A percentile compares a stretch with the other conserved stretches of the same genome.
phyloP scores from a whole-genome alignment of 2,797 vertebrate genomes.

The Antrozous pallidus region DNA sequence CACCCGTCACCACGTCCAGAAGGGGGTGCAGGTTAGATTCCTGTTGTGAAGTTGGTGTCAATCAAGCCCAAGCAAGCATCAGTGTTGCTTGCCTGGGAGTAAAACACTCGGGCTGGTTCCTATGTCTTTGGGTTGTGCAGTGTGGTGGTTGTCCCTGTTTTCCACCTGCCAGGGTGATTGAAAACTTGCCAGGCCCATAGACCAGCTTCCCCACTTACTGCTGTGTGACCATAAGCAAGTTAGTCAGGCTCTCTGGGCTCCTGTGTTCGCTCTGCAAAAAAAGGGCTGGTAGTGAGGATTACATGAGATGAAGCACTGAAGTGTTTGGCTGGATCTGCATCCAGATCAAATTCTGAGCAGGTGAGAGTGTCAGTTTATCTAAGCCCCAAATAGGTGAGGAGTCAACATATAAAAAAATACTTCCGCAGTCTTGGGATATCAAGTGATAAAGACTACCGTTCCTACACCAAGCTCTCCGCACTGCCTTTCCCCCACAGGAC shows the following conservation, averaged over 20 bases:
- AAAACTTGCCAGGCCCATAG: rapidly evolving
- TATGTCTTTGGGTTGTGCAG: background rate
- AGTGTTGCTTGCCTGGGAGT: background rate
- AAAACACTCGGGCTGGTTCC: background rate
- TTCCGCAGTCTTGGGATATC: background rate
- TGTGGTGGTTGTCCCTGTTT: background rate
- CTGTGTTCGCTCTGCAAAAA: background rate
- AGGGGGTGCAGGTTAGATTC: background rate
- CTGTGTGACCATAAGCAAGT: background rate
- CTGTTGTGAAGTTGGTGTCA: background rate
- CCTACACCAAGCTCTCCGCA: background rate
- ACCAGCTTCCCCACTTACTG: background rate
- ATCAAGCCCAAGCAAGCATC: background rate
- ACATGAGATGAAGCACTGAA: background rate
- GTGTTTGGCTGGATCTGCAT: background rate
- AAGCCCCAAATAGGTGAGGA: background rate
- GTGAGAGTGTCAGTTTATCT: background rate
- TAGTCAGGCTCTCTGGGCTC: background rate
- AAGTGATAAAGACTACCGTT: background rate
- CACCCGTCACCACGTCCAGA: background rate
- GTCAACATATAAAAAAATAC: background rate
- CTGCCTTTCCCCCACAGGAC: background rate
- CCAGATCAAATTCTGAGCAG: background rate
- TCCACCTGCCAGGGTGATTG: background rate
- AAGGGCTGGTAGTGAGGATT: background rate